Base-by-base conservation (phyloP, 2,797 vertebrate genomes). In the Anguilla pacifica region DNA sequence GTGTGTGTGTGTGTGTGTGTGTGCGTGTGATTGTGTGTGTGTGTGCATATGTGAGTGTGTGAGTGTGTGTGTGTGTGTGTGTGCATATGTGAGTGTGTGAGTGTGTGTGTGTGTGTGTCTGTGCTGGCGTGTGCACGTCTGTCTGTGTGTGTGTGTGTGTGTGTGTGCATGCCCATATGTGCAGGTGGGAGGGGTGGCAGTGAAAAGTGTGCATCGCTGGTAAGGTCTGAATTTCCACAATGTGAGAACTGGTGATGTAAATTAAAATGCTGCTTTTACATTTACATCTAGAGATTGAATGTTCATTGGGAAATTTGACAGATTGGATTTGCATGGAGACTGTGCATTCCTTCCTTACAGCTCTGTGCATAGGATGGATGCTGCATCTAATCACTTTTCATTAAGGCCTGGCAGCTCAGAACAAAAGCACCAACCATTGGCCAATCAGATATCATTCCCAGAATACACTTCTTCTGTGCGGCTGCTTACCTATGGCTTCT, bases 301-400 rank as follows among this genome's bases (percentile, higher is more conserved):
- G 97, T 97, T 96, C 96, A 98, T 96, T 95, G 94, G 96, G 97
- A 98, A 97, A 98, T 98, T 98, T 98, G 97, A 98, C 97, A 97
- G 97, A 97, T 99, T 99, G 98, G 98, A 98, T 99, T 98, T 98
- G 97, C 97, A 98, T 97, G 97, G 97, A 98, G 97, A 97, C 97
- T 98, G 96, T 96, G 96, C 97, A 97, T 96, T 97, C 97, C 96
- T 97, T 98, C 97, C 98, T 98, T 98, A 98, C 97, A 97, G 97
- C 96, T 96, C 97, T 97, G 97, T 97, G 96, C 97, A 97, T 97
- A 97, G 96, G 96, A 97, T 5, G 74, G 17, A 22, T 95, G 96
- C 96, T 96, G 95, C 96, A 97, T 96, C 97, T 97, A 97, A 97
- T 97, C 97, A 97, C 97, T 97, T 97, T 96, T 97, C 96, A 97